Conservation (phyloP, 2,113 vertebrate genomes). For the Eidolon helvum region DNA sequence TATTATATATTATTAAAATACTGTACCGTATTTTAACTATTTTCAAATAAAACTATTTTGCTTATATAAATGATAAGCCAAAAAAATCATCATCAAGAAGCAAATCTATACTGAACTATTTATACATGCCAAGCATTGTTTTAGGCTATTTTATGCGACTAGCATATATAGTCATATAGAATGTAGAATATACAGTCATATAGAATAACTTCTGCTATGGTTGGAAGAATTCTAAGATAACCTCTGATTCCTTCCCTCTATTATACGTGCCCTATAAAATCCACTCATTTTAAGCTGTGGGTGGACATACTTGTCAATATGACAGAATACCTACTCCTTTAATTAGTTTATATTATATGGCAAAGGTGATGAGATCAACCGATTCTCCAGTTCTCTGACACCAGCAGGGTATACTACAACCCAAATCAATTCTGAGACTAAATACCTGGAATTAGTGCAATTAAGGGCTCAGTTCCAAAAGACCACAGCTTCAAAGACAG, state of each 20-base stretch:
- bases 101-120: neutral
- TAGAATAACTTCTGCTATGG: neutral
- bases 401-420: neutral
- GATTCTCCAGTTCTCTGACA: neutral
- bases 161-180: no score
- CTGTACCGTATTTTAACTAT: neutral
- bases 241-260: fast-evolving
- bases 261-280: neutral
- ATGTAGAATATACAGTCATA: no score
- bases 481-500: neutral
- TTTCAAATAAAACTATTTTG: neutral
- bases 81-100: neutral
- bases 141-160: neutral
- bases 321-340: neutral
- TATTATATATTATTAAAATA: neutral
- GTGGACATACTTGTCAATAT: neutral
- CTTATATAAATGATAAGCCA: neutral
- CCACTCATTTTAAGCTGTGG: neutral
- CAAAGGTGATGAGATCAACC: neutral
- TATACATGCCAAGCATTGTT: neutral
- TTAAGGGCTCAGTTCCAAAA: neutral
- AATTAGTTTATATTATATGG: neutral
- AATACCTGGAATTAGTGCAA: neutral
- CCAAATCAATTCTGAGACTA: neutral
- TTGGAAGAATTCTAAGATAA: neutral